Evolutionary conservation across 2,888 invertebrate genomes (phyloP).

Genomic region (Tetropium fuscum): DNA sequence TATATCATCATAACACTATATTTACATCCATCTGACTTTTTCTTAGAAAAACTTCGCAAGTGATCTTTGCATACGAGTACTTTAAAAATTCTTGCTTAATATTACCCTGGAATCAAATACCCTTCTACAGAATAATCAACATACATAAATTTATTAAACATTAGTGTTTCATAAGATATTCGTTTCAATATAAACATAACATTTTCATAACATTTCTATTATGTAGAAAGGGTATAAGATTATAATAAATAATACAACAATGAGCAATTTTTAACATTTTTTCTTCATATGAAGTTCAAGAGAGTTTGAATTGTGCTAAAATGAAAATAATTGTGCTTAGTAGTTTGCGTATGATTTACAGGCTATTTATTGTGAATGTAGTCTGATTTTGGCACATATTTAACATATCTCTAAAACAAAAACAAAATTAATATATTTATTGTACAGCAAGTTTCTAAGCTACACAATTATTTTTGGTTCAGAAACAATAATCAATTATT

Average conservation of each 20-base stretch:
- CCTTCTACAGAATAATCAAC: conserved; percentile 39
- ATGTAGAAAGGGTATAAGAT: conserved; percentile 47
- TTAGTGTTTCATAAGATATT: conserved; percentile 27
- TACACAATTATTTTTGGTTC: conserved; percentile 59
- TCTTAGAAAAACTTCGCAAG: conserved; percentile 57
- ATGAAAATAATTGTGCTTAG: conserved; percentile 35
- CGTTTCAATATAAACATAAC: conserved; percentile 31
- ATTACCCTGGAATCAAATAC: conserved; percentile 47
- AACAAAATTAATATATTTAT: conserved; percentile 53
- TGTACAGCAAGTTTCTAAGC: conserved; percentile 61
- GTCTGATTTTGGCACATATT: conserved; percentile 38
- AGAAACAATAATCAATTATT: conserved; percentile 40
- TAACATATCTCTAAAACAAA: conserved; percentile 36
- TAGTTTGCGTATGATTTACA: conserved; percentile 19
- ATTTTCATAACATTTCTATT: conserved; percentile 30
- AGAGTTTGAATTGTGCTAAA: conserved; percentile 42
- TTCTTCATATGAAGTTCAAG: conserved; percentile 43
- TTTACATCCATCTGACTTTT: conserved; percentile 64
- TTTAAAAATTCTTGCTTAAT: conserved; percentile 47
- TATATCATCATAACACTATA: conserved; percentile 67
- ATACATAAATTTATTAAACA: conserved; percentile 34
- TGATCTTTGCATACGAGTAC: conserved; percentile 52
- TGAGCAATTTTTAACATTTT: conserved; percentile 58
- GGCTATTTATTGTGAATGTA: conserved; percentile 26
- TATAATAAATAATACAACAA: conserved; percentile 61